Base-by-base conservation (phyloP, 1,140 invertebrate genomes). In the Hypsibius dujardini region DNA sequence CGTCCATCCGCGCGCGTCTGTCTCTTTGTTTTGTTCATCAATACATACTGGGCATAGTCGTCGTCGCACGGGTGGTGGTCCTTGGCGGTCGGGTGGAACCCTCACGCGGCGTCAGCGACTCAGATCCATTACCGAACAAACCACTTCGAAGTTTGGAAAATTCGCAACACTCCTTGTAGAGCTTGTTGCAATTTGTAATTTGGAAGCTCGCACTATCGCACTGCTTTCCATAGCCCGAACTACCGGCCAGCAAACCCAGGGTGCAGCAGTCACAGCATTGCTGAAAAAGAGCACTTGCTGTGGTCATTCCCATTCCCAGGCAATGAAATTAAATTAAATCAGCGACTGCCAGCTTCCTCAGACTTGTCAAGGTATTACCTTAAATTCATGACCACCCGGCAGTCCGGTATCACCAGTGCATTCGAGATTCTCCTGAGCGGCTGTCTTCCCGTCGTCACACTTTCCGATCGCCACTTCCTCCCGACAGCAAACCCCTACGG, bases 191-290 rank as follows among this genome's bases (percentile, higher is more conserved):
- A 3, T 67, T 7, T 3, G 62, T 42, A 42, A 67, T 67, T 67
- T 67, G 62, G 62, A 67, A 67, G 7, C 7, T 42, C 3, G 62
- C 62, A 7, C 12, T 14, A 42, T 67, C 62, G 42, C 62, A 67
- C 62, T 67, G 62, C 42, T 67, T 67, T 7, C 62, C 62, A 42
- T 67, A 67, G 3, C 62, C 62, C 7, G 62, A 7, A 67, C 62
- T 67, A 14, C 62, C 62, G 7, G 62, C 62, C 45, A 67, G 62
- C 7, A 67, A 42, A 7, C 62, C 62, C 62, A 67, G 62, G 12
- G 12, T 12, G 45, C 62, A 67, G 62, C 62, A 67, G 62, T 67
- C 62, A 42, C 62, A 67, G 62, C 62, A 67, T 67, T 67, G 62
- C 62, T 67, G 62, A 7, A n/a, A n/a, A n/a, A n/a, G n/a, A n/a